Conservation (phyloP, 2,888 invertebrate genomes). For the Oscheius onirici region DNA sequence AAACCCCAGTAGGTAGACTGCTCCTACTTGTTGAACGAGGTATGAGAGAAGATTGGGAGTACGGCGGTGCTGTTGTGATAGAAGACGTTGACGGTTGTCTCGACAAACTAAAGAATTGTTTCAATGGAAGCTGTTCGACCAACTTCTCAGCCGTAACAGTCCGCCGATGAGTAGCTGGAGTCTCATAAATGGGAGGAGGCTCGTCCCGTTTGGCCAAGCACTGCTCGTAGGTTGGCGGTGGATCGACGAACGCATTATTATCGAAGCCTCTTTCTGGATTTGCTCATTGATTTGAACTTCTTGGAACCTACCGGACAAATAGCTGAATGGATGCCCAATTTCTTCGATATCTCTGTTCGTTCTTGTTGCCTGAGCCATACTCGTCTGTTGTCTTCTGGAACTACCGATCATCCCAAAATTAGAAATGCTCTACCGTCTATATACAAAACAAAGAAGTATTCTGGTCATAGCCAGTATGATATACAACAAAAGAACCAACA, state of each 20-base stretch:
- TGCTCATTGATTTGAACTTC: neutral
- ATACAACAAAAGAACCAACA: constrained; percentile 23
- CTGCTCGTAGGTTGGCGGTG: constrained; percentile 24
- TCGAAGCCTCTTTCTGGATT: constrained; percentile 20
- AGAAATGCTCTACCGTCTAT: neutral
- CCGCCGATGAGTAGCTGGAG: constrained; percentile 3
- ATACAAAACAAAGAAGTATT: constrained; percentile 20
- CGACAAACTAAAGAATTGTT: neutral
- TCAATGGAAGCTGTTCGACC: neutral
- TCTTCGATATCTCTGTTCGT: constrained; percentile 23
- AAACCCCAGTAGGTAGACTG: constrained; percentile 16
- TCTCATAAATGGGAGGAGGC: constrained; percentile 28
- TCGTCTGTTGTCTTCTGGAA: constrained; percentile 13
- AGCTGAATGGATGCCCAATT: constrained; percentile 28
- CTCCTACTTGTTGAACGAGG: constrained; percentile 10
- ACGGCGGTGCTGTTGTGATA: constrained; percentile 6
- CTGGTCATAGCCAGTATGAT: constrained; percentile 20
- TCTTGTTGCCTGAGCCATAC: neutral
- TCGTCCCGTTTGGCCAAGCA: constrained; percentile 22
- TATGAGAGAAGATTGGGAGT: neutral
- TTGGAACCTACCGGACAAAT: constrained; percentile 2
- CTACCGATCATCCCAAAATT: neutral
- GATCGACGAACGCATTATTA: constrained; percentile 19
- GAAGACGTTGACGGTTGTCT: constrained; percentile 9
- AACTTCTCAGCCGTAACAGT: neutral